Evolutionary conservation across 2,888 invertebrate genomes (phyloP).

Genomic region (Ypsolopha sequella): DNA sequence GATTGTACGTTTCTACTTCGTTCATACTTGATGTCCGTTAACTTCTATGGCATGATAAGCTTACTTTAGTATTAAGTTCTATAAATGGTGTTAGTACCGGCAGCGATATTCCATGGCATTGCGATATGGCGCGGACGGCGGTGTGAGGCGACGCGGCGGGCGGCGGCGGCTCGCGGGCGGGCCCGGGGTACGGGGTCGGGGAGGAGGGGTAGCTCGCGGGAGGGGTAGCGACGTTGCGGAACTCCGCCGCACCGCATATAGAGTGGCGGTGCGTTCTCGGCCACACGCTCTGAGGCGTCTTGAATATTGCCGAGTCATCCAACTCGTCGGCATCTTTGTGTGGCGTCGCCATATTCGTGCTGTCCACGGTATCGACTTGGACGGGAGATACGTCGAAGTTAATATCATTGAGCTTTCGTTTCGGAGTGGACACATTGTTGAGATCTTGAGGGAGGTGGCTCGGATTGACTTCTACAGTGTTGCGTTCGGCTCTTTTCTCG

Average conservation of each 20-base stretch:
- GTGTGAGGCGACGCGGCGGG: constrained; percentile 50
- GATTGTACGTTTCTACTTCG: not conserved
- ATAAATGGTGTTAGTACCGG: constrained; percentile 73
- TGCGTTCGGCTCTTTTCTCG: constrained; percentile 51
- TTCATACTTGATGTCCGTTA: not conserved
- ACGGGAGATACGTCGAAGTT: constrained; percentile 55
- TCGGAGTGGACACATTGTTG: constrained; percentile 49
- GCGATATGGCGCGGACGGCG: constrained; percentile 63
- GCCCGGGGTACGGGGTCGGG: constrained; percentile 24
- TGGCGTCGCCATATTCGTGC: constrained; percentile 42
- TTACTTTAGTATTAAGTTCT: constrained; percentile 50
- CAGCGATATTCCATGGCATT: constrained; percentile 68
- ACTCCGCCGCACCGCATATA: constrained; percentile 36
- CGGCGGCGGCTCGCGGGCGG: constrained; percentile 45
- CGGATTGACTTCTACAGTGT: constrained; percentile 52
- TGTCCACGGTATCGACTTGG: constrained; percentile 59
- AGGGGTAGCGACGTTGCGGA: constrained; percentile 15
- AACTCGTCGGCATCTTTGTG: constrained; percentile 37
- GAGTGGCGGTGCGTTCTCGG: constrained; percentile 48
- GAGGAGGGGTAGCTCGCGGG: constrained; percentile 14
- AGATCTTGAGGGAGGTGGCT: constrained; percentile 34
- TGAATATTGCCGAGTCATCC: constrained; percentile 52
- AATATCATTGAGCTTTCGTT: constrained; percentile 45
- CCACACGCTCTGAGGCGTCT: constrained; percentile 56
- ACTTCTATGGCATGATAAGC: constrained; percentile 29